A percentile compares a stretch with the other conserved stretches of the same genome.
These are phyloP conservation scores for Ridgeia piscesae DNA, from an alignment of 1,140 invertebrate species.

Conservation along the genomic window DNA sequence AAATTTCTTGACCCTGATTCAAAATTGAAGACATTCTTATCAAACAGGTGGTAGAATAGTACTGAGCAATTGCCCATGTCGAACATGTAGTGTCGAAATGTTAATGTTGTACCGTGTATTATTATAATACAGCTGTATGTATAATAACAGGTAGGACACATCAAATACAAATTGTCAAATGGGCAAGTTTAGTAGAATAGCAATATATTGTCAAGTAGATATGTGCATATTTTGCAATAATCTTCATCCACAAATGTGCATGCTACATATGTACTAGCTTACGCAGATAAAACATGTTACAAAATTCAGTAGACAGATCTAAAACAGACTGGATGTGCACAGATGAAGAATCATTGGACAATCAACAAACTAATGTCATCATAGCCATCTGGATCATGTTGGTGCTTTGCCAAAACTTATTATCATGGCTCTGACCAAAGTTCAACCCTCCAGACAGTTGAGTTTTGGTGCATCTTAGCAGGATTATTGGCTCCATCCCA, in stretches of 20 bases:
- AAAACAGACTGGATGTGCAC: not conserved
- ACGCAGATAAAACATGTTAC: not conserved
- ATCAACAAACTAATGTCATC: not conserved
- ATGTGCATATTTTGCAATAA: too few species aligned
- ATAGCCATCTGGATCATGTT: not conserved
- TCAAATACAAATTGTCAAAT: too few species aligned
- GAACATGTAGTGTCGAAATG: too few species aligned
- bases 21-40: too few species aligned
- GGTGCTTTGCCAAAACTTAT: not conserved
- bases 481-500: not conserved
- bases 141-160: too few species aligned
- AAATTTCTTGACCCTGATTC: too few species aligned
- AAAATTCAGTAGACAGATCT: not conserved
- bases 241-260: not conserved
- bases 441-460: not conserved
- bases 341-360: not conserved
- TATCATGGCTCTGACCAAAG: not conserved
- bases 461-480: not conserved
- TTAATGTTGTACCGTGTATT: too few species aligned
- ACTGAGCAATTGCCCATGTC: too few species aligned
- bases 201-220: too few species aligned
- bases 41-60: too few species aligned
- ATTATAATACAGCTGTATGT: too few species aligned
- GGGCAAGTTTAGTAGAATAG: too few species aligned
- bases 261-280: not conserved